These are phyloP conservation scores for Ophraella communa DNA, from an alignment of 2,888 invertebrate genomes.

Conservation along the genomic window DNA sequence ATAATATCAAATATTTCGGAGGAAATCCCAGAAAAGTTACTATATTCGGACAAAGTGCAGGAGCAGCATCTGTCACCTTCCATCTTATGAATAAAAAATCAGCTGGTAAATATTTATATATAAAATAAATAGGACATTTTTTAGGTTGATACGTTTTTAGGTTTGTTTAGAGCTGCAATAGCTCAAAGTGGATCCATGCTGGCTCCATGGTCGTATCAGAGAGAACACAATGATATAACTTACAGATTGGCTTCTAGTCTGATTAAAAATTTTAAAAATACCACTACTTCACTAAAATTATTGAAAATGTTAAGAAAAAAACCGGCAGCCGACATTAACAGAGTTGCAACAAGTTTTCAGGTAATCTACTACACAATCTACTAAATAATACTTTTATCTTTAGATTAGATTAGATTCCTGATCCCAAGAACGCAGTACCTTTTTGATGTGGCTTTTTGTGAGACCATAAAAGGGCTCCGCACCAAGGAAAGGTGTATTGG, in stretches of 20 bases:
- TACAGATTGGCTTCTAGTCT: constrained; percentile 44
- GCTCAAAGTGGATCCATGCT: constrained; percentile 44
- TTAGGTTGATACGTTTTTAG: constrained; percentile 26
- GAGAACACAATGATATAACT: constrained; percentile 46
- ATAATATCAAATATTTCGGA: constrained; percentile 44
- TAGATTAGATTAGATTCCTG: too few species aligned
- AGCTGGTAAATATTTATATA: constrained; percentile 16
- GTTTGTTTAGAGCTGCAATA: constrained; percentile 41
- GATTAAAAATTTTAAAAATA: constrained; percentile 40
- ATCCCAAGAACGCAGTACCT: too few species aligned
- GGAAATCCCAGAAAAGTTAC: constrained; percentile 45
- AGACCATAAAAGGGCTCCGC: too few species aligned
- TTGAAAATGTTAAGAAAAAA: constrained; percentile 39
- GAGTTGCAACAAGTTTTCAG: constrained; percentile 8
- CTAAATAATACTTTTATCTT: too few species aligned
- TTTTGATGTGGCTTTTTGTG: too few species aligned
- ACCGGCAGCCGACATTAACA: constrained; percentile 28
- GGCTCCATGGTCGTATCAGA: constrained; percentile 42
- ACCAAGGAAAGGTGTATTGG: too few species aligned
- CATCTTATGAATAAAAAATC: constrained; percentile 39
- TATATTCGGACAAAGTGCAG: constrained; percentile 46
- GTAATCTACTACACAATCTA: too few species aligned
- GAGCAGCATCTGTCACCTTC: constrained; percentile 39
- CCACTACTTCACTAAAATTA: constrained; percentile 34
- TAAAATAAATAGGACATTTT: not conserved